Base-by-base conservation (phyloP, 2,797 vertebrate genomes). In the Sebastes matsubarae region DNA sequence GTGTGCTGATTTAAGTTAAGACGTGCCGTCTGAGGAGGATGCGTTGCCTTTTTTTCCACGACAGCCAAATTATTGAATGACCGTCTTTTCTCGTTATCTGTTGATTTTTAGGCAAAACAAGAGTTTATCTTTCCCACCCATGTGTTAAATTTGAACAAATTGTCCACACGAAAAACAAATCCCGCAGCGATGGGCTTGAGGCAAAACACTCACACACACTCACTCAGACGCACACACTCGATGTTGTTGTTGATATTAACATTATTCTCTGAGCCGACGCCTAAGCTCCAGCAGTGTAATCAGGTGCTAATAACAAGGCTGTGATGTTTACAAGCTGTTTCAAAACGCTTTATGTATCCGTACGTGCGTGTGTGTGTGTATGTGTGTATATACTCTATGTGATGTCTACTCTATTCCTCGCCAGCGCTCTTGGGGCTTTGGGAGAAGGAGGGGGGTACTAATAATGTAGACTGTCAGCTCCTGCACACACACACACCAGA, bases 241-340 rank as follows among this genome's bases (percentile, higher is more conserved):
- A 72, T 77, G 85, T 29, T 83, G 70, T 80, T 88, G 83, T 86
- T 79, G 89, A 92, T 93, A 83, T 89, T 63, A 88, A 80, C 84
- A 75, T 77, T 81, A 80, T 73, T 87, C 77, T 88, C 74, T 81
- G 71, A 93, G 88, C 84, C 1, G 50, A 60, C 65, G 79, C 83
- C 79, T 86, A 65, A 89, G 87, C 91, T 90, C 81, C 83, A 86
- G 81, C 72, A 81, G 84, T 75, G 90, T 92, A 92, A 94, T 94
- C 90, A 92, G 88, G 85, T 92, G 90, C 88, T 93, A 90, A 93
- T 94, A 93, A 93, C 89, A 90, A 89, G 82, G 72, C 83, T 87
- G 84, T 72, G 87, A 90, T 93, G 91, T 92, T 93, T 93, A 93
- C 92, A 92, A 90, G 87, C 92, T 90, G 87, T 91, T 93, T 88